Base-by-base conservation (phyloP, 2,797 vertebrate genomes). In the Notolepis coatsorum region DNA sequence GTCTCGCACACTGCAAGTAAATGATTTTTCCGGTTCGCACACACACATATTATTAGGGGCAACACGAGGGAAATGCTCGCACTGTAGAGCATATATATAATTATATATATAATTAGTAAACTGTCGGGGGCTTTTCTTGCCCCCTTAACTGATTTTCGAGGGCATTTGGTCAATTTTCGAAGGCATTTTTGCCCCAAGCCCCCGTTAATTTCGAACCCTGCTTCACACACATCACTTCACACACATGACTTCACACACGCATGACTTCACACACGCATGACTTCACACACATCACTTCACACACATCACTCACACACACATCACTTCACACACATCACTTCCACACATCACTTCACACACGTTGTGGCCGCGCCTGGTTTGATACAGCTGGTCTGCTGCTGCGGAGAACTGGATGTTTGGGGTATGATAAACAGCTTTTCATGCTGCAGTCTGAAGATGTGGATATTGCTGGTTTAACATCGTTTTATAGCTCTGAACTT, bases 211-310 rank as follows among this genome's bases (percentile, higher is more conserved):
- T n/a, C n/a, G n/a, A n/a, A n/a, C n/a, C n/a, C n/a, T n/a, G n/a
- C n/a, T n/a, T n/a, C n/a, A n/a, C 21, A 6, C 64, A 61, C 71
- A 64, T 10, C 43, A 52, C 68, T 48, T 65, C 55, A 59, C 48
- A 63, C 20, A n/a, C n/a, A n/a, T n/a, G n/a, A n/a, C n/a, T n/a
- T n/a, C n/a, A n/a, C n/a, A 2, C 23, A 23, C 8, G 25, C 7
- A 24, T 28, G 37, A 51, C 35, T n/a, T n/a, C n/a, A n/a, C n/a
- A n/a, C 21, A 6, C 64, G 60, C 71, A 64, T 10, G 39, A 52
- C 68, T 48, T 65, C 55, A 59, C 48, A 63, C 20, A n/a, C n/a
- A n/a, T n/a, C n/a, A n/a, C n/a, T n/a, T n/a, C n/a, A 2, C 23
- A 23, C 8, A 27, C 7, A 24, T 28, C 42, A 51, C 35, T n/a